A percentile compares a stretch with the other conserved stretches of the same genome.
phyloP scores from a whole-genome alignment of 2,113 vertebrate genomes.

The Pelmatolapia mariae region DNA sequence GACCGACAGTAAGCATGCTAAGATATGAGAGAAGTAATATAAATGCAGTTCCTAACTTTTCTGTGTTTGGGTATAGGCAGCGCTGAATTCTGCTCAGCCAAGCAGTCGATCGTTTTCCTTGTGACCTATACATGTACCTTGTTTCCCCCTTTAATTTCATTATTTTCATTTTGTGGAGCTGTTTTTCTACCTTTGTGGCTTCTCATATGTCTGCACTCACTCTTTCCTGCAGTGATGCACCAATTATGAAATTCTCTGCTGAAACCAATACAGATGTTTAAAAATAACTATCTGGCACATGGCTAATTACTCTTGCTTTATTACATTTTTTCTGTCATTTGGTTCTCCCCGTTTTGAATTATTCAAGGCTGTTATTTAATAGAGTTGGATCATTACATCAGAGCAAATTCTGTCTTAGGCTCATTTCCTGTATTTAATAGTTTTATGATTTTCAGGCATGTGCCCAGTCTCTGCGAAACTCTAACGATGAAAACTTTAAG shows the following conservation, averaged over 20 bases:
- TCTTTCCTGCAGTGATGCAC: not conserved
- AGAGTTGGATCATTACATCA: not conserved
- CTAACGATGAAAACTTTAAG: conserved; percentile 66
- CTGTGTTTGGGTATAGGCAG: not conserved
- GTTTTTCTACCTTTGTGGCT: not conserved
- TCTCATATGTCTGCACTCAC: not conserved
- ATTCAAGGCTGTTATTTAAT: not conserved
- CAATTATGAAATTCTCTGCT: not conserved
- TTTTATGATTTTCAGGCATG: conserved; percentile 68
- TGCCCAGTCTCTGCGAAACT: conserved; percentile 58
- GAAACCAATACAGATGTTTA: not conserved
- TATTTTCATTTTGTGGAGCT: not conserved
- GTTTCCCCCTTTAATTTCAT: not conserved
- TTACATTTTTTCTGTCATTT: no score
- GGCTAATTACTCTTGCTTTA: not conserved
- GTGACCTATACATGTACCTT: not conserved
- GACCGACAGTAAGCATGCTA: conserved; percentile 22
- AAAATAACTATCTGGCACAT: not conserved
- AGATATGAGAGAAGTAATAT: not conserved
- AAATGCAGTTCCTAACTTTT: not conserved
- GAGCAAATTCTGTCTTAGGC: not conserved
- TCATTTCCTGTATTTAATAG: not conserved
- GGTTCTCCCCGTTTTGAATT: no score
- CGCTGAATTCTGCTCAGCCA: not conserved
- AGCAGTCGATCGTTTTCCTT: not conserved